These are phyloP conservation scores for Pipistrellus pipistrellus DNA, from an alignment of 2,797 vertebrate species.

Conservation along the genomic window DNA sequence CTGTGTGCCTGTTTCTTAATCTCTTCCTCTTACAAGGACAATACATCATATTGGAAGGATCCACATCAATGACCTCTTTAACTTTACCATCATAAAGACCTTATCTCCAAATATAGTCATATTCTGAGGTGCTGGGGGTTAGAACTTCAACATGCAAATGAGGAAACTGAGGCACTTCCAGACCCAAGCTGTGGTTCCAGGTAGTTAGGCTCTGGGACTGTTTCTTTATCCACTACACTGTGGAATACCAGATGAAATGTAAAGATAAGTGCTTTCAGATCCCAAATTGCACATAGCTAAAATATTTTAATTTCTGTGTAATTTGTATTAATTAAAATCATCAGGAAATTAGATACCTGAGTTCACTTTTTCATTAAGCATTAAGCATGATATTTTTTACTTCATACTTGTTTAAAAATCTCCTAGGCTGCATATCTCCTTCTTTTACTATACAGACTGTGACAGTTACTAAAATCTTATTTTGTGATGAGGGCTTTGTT, in stretches of 20 bases:
- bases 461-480: neutral
- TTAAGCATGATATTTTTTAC: slow-evolving; percentile 1
- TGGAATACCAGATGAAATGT: neutral
- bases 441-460: neutral
- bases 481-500: neutral
- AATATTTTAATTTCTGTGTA: neutral
- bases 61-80: neutral
- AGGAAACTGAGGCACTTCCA: neutral
- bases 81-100: neutral
- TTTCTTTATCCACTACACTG: too few species aligned
- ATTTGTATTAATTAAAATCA: slow-evolving; percentile 11
- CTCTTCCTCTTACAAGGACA: neutral
- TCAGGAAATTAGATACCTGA: neutral
- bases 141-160: neutral
- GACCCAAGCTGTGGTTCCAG: neutral
- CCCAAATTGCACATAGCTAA: neutral
- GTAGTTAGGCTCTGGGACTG: neutral
- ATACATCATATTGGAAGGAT: too few species aligned
- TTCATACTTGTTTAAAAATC: slow-evolving; percentile 31
- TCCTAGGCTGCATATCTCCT: neutral
- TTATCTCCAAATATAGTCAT: neutral
- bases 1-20: neutral
- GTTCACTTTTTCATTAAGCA: neutral
- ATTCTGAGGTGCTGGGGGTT: neutral
- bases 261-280: neutral